These are phyloP conservation scores for Anoplolepis gracilipes DNA, from an alignment of 1,140 invertebrate species.

Conservation along the genomic window DNA sequence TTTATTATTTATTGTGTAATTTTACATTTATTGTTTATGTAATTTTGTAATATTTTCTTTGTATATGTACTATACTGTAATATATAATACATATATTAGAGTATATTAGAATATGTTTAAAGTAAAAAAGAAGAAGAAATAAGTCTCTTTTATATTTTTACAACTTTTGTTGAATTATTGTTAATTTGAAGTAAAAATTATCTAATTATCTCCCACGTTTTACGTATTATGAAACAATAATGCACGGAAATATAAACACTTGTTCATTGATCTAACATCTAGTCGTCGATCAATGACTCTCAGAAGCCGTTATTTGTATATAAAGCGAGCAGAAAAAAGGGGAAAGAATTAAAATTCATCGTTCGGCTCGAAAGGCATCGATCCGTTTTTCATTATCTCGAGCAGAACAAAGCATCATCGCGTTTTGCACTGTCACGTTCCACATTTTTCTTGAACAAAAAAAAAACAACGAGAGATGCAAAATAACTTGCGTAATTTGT, in stretches of 20 bases:
- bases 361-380: constrained; percentile 66
- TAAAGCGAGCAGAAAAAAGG: constrained; percentile 57
- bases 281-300: constrained; percentile 61
- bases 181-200: neutral
- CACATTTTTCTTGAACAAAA: constrained; percentile 3
- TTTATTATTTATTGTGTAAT: neutral
- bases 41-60: too few species aligned
- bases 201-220: neutral
- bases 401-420: constrained; percentile 2
- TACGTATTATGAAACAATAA: constrained; percentile 24
- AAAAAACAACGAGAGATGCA: neutral
- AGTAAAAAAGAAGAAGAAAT: too few species aligned
- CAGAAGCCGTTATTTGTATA: constrained; percentile 69
- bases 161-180: neutral
- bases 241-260: constrained; percentile 27
- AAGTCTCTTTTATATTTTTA: too few species aligned
- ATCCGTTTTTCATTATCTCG: constrained; percentile 63
- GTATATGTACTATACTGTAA: too few species aligned
- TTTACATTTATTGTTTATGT: too few species aligned
- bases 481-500: neutral
- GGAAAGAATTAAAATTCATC: constrained; percentile 76
- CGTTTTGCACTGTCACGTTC: neutral
- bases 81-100: too few species aligned
- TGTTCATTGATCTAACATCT: constrained; percentile 59
- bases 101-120: too few species aligned